Conservation (phyloP, 2,888 invertebrate species). For the Atrina japonica region DNA sequence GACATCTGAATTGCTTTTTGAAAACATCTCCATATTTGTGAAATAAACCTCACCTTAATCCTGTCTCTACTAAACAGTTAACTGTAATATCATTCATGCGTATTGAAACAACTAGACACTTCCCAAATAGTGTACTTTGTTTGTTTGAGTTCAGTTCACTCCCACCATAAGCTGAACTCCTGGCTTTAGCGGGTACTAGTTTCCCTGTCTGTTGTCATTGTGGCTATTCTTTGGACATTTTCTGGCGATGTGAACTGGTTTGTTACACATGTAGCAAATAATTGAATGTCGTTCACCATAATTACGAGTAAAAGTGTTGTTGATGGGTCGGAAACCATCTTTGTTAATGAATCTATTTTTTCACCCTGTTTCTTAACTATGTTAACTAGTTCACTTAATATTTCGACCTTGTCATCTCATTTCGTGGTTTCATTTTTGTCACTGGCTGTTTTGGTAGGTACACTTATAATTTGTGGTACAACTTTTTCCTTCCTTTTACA, state of each 20-base stretch:
- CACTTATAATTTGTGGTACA: constrained; percentile 11
- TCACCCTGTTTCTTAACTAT: too few species aligned
- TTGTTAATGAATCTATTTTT: too few species aligned
- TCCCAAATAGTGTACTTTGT: constrained; percentile 18
- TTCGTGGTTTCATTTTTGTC: too few species aligned
- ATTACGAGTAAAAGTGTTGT: too few species aligned
- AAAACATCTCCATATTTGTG: constrained; percentile 24
- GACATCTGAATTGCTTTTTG: constrained; percentile 15
- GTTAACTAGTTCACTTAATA: constrained; percentile 11
- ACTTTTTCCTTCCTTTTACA: not conserved
- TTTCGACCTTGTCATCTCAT: too few species aligned
- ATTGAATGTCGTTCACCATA: too few species aligned
- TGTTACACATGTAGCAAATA: too few species aligned
- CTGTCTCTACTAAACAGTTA: constrained; percentile 23
- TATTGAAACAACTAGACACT: constrained; percentile 20
- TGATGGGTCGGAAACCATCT: too few species aligned
- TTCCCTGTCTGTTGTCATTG: too few species aligned
- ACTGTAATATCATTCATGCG: too few species aligned
- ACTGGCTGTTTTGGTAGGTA: not conserved
- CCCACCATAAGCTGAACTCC: constrained; percentile 6
- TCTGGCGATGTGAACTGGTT: too few species aligned
- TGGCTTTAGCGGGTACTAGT: constrained; percentile 5
- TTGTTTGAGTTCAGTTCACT: not conserved
- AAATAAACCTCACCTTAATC: constrained; percentile 24
- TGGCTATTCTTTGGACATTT: constrained; percentile 11